These are phyloP conservation scores for Oreochromis mossambicus DNA, from an alignment of 2,797 vertebrate species.

Conservation along the genomic window DNA sequence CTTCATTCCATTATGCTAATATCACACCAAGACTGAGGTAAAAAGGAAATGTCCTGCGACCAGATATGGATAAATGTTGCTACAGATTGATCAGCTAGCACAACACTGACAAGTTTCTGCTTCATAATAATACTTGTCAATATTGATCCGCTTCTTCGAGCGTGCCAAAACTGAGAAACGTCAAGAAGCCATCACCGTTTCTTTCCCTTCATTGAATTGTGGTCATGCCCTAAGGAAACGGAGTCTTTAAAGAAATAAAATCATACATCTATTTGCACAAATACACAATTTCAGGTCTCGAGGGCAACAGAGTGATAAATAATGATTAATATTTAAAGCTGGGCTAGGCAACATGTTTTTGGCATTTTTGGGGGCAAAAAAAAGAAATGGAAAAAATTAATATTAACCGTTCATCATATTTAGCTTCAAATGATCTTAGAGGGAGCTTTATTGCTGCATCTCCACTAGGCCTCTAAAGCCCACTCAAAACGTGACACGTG, in stretches of 20 bases:
- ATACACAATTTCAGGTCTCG: slow-evolving; percentile 73
- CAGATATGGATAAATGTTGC: slow-evolving; percentile 75
- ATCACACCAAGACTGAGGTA: slow-evolving; percentile 67
- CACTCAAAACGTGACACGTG: background rate
- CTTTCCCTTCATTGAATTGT: slow-evolving; percentile 57
- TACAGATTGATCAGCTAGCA: slow-evolving; percentile 67
- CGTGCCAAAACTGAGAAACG: slow-evolving; percentile 54
- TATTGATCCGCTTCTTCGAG: slow-evolving; percentile 57
- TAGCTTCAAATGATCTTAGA: background rate
- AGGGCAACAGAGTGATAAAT: slow-evolving; percentile 71
- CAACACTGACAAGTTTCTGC: slow-evolving; percentile 66
- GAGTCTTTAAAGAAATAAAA: slow-evolving; percentile 37
- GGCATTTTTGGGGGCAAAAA: background rate
- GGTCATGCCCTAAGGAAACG: slow-evolving; percentile 70
- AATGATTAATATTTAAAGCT: background rate
- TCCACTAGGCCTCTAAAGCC: background rate
- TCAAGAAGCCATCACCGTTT: slow-evolving; percentile 50
- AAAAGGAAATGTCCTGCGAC: slow-evolving; percentile 72
- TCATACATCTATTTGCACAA: slow-evolving; percentile 71
- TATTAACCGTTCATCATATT: background rate
- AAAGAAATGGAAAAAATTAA: background rate
- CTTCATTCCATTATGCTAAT: slow-evolving; percentile 42
- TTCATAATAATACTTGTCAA: slow-evolving; percentile 52
- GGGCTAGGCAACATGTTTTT: background rate
- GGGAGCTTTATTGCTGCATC: background rate